Percentiles rank a stretch among this genome's conserved stretches.
Evolutionary conservation across 1,140 invertebrate species (phyloP).

Genomic region (Hirudo medicinalis): DNA sequence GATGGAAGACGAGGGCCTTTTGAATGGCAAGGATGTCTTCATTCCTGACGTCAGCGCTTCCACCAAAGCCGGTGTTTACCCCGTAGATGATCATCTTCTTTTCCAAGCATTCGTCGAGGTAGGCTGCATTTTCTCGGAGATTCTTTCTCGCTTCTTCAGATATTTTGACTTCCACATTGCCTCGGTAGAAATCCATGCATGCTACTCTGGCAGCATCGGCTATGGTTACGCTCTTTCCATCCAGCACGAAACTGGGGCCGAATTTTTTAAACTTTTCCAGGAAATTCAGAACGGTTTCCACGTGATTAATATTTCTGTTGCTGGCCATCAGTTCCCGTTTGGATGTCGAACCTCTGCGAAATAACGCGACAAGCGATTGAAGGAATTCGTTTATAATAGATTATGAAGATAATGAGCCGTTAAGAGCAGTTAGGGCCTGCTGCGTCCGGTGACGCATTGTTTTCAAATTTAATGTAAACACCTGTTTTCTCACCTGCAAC

Average conservation of each 20-base stretch:
- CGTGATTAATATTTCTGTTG: conserved; percentile 2
- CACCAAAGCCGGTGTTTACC: conserved; percentile 23
- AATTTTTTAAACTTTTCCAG: conserved; percentile 12
- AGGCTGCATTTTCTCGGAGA: conserved; percentile 13
- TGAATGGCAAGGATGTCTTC: conserved; percentile 17
- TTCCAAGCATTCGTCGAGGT: conserved; percentile 6
- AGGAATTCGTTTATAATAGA: too few relatives aligned
- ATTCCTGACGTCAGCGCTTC: conserved; percentile 20
- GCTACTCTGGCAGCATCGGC: conserved; percentile 3
- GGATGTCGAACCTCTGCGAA: too few relatives aligned
- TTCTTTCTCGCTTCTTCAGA: background rate
- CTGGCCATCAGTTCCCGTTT: too few relatives aligned
- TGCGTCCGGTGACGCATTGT: too few relatives aligned
- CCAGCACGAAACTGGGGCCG: background rate
- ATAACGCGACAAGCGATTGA: too few relatives aligned
- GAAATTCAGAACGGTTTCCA: background rate
- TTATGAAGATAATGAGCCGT: too few relatives aligned
- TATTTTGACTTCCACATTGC: background rate
- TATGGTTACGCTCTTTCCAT: conserved; percentile 5
- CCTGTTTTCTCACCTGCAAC: too few relatives aligned
- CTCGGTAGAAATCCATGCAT: background rate
- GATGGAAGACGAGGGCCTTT: conserved; percentile 15
- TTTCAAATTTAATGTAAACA: too few relatives aligned
- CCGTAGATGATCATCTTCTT: conserved; percentile 18
- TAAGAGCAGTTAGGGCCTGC: too few relatives aligned